phyloP scores from a whole-genome alignment of 1,140 invertebrate genomes.

The Heliconius eleuchia region DNA sequence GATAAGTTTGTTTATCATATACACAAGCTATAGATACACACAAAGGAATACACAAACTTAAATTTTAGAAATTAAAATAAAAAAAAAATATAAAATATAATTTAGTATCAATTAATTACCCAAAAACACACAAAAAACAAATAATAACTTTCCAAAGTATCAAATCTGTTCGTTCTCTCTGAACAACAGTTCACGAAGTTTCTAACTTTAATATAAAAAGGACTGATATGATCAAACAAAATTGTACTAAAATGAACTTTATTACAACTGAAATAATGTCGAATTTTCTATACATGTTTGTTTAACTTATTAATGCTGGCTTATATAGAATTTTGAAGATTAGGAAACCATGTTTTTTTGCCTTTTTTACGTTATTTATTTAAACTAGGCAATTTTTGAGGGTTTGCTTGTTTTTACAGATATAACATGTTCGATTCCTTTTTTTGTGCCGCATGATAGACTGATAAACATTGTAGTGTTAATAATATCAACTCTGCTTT shows the following conservation, averaged over 20 bases:
- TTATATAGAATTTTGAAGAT: conserved; percentile 66
- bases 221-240: conserved; percentile 34
- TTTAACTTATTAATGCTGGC: conserved; percentile 63
- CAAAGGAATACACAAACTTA: background rate
- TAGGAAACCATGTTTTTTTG: conserved; percentile 63
- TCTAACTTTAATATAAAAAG: conserved; percentile 47
- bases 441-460: background rate
- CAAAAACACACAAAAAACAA: background rate
- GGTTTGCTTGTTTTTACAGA: background rate
- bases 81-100: background rate
- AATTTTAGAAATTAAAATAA: background rate
- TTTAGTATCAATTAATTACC: background rate
- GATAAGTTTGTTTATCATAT: background rate
- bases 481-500: no score
- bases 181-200: conserved; percentile 63
- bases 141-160: conserved; percentile 45
- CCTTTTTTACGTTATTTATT: conserved; percentile 35
- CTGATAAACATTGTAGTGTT: background rate
- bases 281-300: conserved; percentile 34
- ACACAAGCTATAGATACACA: no score
- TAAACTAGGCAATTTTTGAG: conserved; percentile 18
- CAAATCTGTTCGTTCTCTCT: conserved; percentile 46
- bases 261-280: conserved; percentile 13
- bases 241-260: conserved; percentile 24
- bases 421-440: background rate